phyloP scores from a whole-genome alignment of 2,888 invertebrate species.

The Spodoptera littoralis region DNA sequence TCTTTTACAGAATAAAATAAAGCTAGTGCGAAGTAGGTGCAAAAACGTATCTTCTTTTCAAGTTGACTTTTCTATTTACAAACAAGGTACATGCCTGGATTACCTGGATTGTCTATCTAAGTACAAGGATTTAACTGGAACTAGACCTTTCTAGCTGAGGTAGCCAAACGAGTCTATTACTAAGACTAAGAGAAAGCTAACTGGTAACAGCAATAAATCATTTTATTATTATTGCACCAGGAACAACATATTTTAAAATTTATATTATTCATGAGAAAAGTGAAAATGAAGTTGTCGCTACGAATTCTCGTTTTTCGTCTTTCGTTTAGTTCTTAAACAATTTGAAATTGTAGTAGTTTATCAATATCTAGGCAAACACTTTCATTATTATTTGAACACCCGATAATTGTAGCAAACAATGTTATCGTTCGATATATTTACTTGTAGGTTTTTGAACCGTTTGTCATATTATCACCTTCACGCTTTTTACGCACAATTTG shows the following conservation, averaged over 20 bases:
- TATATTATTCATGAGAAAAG: too few relatives aligned
- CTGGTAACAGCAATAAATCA: constrained; percentile 16
- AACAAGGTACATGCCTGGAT: constrained; percentile 11
- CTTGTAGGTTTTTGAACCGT: constrained; percentile 34
- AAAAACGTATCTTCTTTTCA: too few relatives aligned
- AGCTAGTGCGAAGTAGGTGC: too few relatives aligned
- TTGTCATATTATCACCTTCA: constrained; percentile 37
- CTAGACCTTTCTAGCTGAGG: constrained; percentile 29
- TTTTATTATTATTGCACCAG: constrained; percentile 1
- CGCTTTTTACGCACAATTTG: constrained; percentile 10
- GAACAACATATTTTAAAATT: not conserved
- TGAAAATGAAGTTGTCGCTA: too few relatives aligned
- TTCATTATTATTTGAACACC: too few relatives aligned
- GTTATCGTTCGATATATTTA: too few relatives aligned
- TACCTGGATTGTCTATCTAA: constrained; percentile 4
- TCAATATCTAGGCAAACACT: too few relatives aligned
- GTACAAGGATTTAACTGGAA: constrained; percentile 10
- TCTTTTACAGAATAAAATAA: too few relatives aligned
- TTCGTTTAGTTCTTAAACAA: too few relatives aligned
- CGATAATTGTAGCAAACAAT: too few relatives aligned
- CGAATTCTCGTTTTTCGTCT: too few relatives aligned
- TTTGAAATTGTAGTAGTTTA: too few relatives aligned
- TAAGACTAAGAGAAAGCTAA: constrained; percentile 29
- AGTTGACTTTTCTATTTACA: constrained; percentile 4
- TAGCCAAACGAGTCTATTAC: constrained; percentile 34